Base-by-base conservation (phyloP, 2,113 vertebrate genomes). In the Nycticryphes semicollaris region DNA sequence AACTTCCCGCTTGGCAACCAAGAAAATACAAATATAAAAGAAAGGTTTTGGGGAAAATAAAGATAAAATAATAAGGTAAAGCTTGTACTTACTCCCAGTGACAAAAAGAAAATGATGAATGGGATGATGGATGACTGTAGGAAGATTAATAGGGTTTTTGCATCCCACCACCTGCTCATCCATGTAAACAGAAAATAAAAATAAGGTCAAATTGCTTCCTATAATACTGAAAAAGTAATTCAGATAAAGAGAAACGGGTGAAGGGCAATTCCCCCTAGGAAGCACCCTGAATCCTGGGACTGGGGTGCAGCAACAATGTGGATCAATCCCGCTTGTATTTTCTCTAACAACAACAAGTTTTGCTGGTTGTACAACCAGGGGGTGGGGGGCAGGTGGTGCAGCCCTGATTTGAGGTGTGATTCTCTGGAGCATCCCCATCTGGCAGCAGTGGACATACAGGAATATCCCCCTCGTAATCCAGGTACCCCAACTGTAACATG, bases 221-320 rank as follows among this genome's bases (percentile, higher is more conserved):
- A 1, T 35, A 28, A 41, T 33, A 31, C 23, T 6, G n/a, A 25
- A 37, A 5, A 14, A 33, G 41, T 13, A 8, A 25, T 0, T 30
- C 3, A 28, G 66, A 8, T 18, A 18, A 59, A n/a, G 47, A 69
- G 74, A 18, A 69, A 27, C 1, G 45, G 14, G 27, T 11, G 17
- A 14, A 51, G 37, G 25, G 37, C 2, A 7, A 1, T 51, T 43
- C 25, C 25, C 31, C 4, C 1, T 1, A 18, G 64, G 64, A 45
- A 37, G 17, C 2, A 31, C 37, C 37, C 64, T 10, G 17, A 53
- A 37, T 28, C 37, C 37, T 13, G 0, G 3, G 53, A 10, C 2
- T 24, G 8, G 21, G 30, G 43, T 50, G 35, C 51, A 31, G 9
- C 15, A 7, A 3, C 27, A 17, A 5, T 5, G 0, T 1, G 47